Base-by-base conservation (phyloP, 2,797 vertebrate genomes). In the Melanotaenia boesemani region DNA sequence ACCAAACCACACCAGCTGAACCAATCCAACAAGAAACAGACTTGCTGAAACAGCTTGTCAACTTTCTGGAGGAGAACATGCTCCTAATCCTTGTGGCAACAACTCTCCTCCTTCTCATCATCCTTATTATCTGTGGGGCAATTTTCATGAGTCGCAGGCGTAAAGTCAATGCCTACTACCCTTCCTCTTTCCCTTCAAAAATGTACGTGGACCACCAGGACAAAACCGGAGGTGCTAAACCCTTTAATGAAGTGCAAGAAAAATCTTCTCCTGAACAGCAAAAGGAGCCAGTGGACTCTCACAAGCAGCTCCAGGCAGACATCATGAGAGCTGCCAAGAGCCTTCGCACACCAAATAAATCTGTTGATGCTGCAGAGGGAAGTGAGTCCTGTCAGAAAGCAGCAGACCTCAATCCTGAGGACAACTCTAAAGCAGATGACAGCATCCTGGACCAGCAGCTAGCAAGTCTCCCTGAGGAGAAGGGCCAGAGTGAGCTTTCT, bases 191-290 rank as follows among this genome's bases (percentile, higher is more conserved):
- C 78, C 96, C 98, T 2, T 94, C 95, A 12, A 96, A 96, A 87
- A 98, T 97, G 91, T 99, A 99, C 0, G 98, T 99, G 81, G 96
- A 99, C 28, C 87, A 96, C 85, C 88, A 80, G 20, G 98, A 99
- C 87, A 96, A 95, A 83, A 90, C 70, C 0, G 98, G 97, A 10
- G 96, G 96, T 0, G 32, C 80, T 10, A 94, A 89, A 13, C 86
- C 81, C 18, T 99, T 99, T 86, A 92, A 81, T 0, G 96, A 98
- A 72, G 93, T 97, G 62, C 96, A 96, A 0, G 96, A 95, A 32
- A 95, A 94, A 78, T 44, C 48, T 0, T 28, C 89, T 50, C 70
- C 67, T 0, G 73, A 88, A 1, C 76, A 79, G 2, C 77, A 81
- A 0, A 91, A 91, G 32, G 95, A 96, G 59, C 85, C 89, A 0